Percentiles rank a stretch among this genome's conserved stretches.
Evolutionary conservation across 2,797 vertebrate genomes (phyloP).

Genomic region (Chelonia mydas): DNA sequence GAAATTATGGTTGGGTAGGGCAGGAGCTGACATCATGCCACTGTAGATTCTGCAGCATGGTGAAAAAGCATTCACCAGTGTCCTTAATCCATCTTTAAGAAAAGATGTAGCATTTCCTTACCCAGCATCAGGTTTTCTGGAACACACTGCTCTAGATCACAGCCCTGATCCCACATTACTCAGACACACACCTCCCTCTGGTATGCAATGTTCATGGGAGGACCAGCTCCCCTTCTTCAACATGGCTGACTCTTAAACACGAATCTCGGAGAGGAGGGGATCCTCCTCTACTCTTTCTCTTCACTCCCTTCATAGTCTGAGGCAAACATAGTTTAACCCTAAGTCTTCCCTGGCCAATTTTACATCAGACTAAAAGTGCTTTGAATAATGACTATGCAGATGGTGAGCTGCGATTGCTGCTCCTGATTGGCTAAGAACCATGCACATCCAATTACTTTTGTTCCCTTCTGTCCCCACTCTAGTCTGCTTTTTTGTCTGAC

Average conservation of each 20-base stretch:
- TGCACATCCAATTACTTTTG: not conserved
- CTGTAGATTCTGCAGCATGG: fast-evolving
- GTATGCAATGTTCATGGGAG: not conserved
- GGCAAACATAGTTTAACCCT: not conserved
- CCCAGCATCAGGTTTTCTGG: not conserved
- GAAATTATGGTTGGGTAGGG: not conserved
- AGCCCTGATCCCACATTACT: not conserved
- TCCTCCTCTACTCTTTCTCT: not conserved
- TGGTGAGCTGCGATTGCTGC: not conserved
- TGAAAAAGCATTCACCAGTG: not conserved
- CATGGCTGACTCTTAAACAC: not conserved
- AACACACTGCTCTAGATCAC: not conserved
- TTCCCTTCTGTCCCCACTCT: not conserved
- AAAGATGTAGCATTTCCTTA: not conserved
- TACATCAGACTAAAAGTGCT: not conserved
- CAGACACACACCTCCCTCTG: not conserved
- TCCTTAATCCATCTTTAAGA: not conserved
- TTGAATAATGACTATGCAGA: not conserved
- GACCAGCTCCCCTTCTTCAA: not conserved
- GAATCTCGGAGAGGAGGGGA: fast-evolving
- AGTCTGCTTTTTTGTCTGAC: not conserved
- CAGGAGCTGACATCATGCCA: fast-evolving
- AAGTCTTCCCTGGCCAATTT: not conserved
- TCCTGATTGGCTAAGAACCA: not conserved
- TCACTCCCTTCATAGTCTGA: fast-evolving